Conservation (phyloP, 1,140 invertebrate genomes). For the Leucophenga varia region DNA sequence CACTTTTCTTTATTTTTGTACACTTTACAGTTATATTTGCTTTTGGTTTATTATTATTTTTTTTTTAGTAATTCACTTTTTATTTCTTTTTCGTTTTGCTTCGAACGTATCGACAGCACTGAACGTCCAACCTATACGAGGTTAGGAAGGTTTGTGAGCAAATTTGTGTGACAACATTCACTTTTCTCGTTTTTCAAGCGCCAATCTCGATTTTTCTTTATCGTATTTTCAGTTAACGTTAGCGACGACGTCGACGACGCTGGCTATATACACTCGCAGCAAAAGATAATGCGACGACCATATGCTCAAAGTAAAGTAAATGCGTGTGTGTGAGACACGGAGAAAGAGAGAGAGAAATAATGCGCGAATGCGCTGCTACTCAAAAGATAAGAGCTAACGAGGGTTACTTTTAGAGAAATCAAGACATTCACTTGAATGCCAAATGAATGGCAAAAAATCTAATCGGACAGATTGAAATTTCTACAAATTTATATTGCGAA, state of each 20-base stretch:
- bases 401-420: too few species aligned
- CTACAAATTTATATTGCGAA: too few species aligned
- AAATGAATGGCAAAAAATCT: too few species aligned
- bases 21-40: background rate
- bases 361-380: too few species aligned
- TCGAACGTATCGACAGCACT: slow-evolving; percentile 31
- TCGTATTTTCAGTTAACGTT: slow-evolving; percentile 44
- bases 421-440: too few species aligned
- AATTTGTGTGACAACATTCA: slow-evolving; percentile 48
- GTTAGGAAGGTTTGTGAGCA: slow-evolving; percentile 51
- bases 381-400: too few species aligned
- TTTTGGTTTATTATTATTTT: slow-evolving; percentile 2
- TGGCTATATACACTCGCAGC: too few species aligned
- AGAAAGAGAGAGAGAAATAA: too few species aligned
- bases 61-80: slow-evolving; percentile 7
- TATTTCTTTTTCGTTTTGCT: slow-evolving; percentile 8
- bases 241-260: slow-evolving; percentile 14
- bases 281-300: too few species aligned
- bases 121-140: slow-evolving; percentile 44
- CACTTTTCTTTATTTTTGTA: slow-evolving; percentile 16
- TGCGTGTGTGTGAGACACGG: too few species aligned
- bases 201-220: slow-evolving; percentile 49
- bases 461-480: too few species aligned
- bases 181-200: slow-evolving; percentile 41
- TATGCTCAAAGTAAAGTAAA: too few species aligned